These are phyloP conservation scores for Plutella xylostella DNA, from an alignment of 2,888 invertebrate species.

Conservation along the genomic window DNA sequence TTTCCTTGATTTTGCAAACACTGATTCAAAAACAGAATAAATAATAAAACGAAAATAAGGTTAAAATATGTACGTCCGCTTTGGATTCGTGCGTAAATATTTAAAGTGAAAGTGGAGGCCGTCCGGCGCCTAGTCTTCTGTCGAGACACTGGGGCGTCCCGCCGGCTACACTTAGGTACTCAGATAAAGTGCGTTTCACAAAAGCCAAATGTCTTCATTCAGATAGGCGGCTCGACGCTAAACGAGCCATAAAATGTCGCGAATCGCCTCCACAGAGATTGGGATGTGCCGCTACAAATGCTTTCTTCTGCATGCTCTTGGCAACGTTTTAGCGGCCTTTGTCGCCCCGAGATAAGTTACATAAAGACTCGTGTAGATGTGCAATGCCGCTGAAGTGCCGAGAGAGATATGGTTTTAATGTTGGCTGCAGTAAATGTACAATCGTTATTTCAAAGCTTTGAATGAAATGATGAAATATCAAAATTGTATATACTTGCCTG, in stretches of 20 bases:
- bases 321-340: too few species aligned
- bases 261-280: constrained; percentile 33
- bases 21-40: neutral
- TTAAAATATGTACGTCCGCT: neutral
- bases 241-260: constrained; percentile 40
- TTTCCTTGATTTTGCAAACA: neutral
- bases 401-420: too few species aligned
- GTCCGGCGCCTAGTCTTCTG: too few species aligned
- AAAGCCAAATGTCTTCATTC: constrained; percentile 41
- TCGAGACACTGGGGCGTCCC: too few species aligned
- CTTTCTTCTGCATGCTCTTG: constrained; percentile 9
- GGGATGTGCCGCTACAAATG: constrained; percentile 27
- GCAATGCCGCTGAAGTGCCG: too few species aligned
- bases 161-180: neutral
- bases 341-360: too few species aligned
- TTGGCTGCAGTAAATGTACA: too few species aligned
- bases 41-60: neutral
- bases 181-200: constrained; percentile 20
- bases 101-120: constrained; percentile 2
- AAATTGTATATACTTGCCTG: too few species aligned
- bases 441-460: too few species aligned
- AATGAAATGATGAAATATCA: too few species aligned
- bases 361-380: too few species aligned
- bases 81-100: neutral
- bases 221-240: constrained; percentile 40